phyloP scores from a whole-genome alignment of 2,113 vertebrate species.

The Machaerirhynchus nigripectus region DNA sequence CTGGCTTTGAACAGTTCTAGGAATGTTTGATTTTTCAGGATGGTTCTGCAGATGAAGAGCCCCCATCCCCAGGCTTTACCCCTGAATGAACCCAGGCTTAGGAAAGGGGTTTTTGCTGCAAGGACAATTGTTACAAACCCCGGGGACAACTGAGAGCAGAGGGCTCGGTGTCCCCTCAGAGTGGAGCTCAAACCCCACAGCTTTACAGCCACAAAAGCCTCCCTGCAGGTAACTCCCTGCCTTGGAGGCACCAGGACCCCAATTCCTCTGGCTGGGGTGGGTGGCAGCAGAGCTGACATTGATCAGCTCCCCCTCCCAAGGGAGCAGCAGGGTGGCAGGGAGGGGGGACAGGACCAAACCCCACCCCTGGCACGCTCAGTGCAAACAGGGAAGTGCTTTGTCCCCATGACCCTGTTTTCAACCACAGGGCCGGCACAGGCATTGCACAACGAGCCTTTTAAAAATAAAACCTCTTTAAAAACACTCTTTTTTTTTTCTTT shows the following conservation, averaged over 20 bases:
- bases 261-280: accelerated
- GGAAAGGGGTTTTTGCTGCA: neutral
- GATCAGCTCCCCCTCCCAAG: neutral
- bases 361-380: neutral
- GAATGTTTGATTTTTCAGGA: neutral
- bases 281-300: neutral
- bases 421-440: neutral
- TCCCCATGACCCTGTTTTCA: neutral
- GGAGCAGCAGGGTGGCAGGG: neutral
- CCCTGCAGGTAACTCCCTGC: no score
- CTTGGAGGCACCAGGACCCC: neutral
- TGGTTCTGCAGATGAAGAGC: neutral
- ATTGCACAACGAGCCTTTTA: constrained; percentile 21
- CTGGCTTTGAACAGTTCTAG: neutral
- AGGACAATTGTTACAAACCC: neutral
- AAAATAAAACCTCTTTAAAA: constrained; percentile 14
- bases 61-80: neutral
- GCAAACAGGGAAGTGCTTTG: neutral
- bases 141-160: neutral
- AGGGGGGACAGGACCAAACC: neutral
- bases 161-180: no score
- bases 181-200: neutral
- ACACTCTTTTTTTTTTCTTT: neutral
- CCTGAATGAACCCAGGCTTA: neutral
- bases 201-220: neutral